phyloP scores from a whole-genome alignment of 2,113 vertebrate species.

The Bambusicola thoracicus region DNA sequence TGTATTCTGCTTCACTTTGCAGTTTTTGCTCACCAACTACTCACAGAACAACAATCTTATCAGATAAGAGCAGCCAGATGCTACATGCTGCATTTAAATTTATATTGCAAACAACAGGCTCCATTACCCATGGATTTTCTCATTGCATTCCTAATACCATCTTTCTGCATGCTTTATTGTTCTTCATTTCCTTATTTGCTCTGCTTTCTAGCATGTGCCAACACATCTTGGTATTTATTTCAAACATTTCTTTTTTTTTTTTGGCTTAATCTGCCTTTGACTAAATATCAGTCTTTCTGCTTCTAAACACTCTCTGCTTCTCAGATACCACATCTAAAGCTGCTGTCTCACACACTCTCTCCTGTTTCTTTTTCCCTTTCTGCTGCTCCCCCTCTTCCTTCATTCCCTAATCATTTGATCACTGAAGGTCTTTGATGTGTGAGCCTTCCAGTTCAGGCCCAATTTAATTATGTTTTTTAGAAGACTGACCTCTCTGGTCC shows the following conservation, averaged over 20 bases:
- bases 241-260: background rate
- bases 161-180: constrained; percentile 37
- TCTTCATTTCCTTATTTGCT: background rate
- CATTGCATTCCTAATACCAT: constrained; percentile 64
- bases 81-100: constrained; percentile 75
- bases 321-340: background rate
- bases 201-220: background rate
- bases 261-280: background rate
- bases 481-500: constrained; percentile 53
- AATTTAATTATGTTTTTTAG: constrained; percentile 66
- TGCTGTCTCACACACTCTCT: background rate
- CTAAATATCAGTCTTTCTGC: background rate
- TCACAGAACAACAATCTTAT: constrained; percentile 60
- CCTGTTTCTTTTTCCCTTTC: background rate
- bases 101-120: constrained; percentile 80
- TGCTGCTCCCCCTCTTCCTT: background rate
- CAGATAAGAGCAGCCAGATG: constrained; percentile 63
- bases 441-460: constrained; percentile 36
- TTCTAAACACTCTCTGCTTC: background rate
- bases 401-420: constrained; percentile 39
- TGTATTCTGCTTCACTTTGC: constrained; percentile 69
- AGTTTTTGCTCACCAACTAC: constrained; percentile 58
- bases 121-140: constrained; percentile 77
- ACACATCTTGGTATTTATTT: background rate
- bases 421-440: constrained; percentile 37